Base-by-base conservation (phyloP, 2,797 vertebrate genomes). In the Buceros bicornis region DNA sequence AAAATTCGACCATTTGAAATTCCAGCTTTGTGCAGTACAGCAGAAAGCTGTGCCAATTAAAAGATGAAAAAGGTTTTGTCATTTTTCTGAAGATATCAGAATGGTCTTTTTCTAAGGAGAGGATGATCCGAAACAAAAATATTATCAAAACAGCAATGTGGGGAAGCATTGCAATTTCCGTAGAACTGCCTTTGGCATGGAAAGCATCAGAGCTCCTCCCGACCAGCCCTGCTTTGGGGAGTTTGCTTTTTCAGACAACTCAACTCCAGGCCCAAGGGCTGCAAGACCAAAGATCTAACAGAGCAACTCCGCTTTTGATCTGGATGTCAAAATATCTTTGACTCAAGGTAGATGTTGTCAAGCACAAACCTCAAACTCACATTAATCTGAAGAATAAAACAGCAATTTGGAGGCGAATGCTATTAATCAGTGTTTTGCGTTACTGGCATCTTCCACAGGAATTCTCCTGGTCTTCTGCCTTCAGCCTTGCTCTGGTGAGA, bases 31-130 rank as follows among this genome's bases (percentile, higher is more conserved):
- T 81, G 73, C 61, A 58, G 33, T 22, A 22, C 66, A 76, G 89
- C 66, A 91, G 85, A 78, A 60, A 91, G 56, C 60, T 45, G 17
- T 42, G 42, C 17, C 85, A 95, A 90, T 90, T 95, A 94, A 88
- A 83, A 95, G 87, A 96, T 93, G 45, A 67, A 87, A 89, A 78
- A 56, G 3, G 1, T 10, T 11, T 31, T 77, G 61, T 56, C 31
- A 28, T 93, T 88, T 85, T 80, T 51, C 64, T 80, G 76, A 80
- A 56, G 72, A 53, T 47, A 87, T 18, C 64, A 17, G 69, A 67
- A 37, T 28, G 74, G 84, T 31, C 76, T 58, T 43, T 91, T 95
- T 91, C 72, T 61, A 67, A 92, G 48, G 40, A 87, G 54, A 82
- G 87, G 84, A 71, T 57, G 57, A 85, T 85, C 57, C 1, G 2